Base-by-base conservation (phyloP, 2,888 invertebrate genomes). In the Theodoxus fluviatilis region DNA sequence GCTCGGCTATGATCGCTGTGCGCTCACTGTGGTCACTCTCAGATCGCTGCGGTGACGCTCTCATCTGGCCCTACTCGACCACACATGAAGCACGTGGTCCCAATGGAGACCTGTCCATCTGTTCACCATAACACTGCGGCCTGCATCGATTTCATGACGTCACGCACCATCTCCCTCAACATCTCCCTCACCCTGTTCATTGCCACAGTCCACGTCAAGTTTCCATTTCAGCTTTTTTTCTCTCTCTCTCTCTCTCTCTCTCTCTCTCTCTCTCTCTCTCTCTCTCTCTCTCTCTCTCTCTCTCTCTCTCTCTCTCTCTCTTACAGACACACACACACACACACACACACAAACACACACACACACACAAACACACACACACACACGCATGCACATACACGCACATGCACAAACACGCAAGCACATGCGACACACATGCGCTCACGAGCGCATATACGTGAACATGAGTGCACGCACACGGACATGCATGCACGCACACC, bases 331-430 rank as follows among this genome's bases (percentile, higher is more conserved):
- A n/a, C n/a, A n/a, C n/a, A n/a, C n/a, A n/a, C n/a, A n/a, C n/a
- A n/a, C n/a, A n/a, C n/a, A n/a, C n/a, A n/a, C n/a, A n/a, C n/a
- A n/a, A n/a, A n/a, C n/a, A n/a, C n/a, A n/a, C n/a, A n/a, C n/a
- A n/a, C n/a, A n/a, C n/a, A n/a, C n/a, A n/a, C n/a, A 55, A 15
- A 55, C 55, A 55, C 15, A 55, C 55, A 35, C 57, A 67, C 52
- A 35, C 67, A 67, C 67, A 68, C 68, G 63, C 68, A 68, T 33
- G 49, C 66, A 66, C 55, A 55, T 18, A 18, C 25, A 55, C 7
- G 25, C 22, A 22, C 55, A 7, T 22, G 25, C n/a, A n/a, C n/a
- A n/a, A n/a, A n/a, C n/a, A n/a, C n/a, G n/a, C n/a, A n/a, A n/a
- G n/a, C n/a, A n/a, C n/a, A n/a, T n/a, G n/a, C n/a, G 22, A 15